Conservation (phyloP, 2,797 vertebrate species). For the Sebastes steindachneri region DNA sequence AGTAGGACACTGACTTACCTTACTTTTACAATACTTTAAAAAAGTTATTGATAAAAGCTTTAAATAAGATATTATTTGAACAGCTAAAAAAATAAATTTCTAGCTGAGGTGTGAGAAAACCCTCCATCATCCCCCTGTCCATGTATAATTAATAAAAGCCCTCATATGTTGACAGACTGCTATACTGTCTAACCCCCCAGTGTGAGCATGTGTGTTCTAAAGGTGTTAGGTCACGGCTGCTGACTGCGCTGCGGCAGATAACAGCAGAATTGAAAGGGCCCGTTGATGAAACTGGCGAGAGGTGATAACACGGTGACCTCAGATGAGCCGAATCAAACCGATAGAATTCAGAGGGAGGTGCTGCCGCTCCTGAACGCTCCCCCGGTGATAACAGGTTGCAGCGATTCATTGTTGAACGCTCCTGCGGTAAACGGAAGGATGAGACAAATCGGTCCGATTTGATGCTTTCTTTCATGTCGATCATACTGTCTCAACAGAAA, state of each 20-base stretch:
- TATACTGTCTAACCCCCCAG: neutral
- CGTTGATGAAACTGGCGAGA: conserved; percentile 44
- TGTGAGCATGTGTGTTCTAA: neutral
- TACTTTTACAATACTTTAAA: too few species aligned
- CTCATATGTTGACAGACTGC: neutral
- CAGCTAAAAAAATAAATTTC: too few species aligned
- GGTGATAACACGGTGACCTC: conserved; percentile 57
- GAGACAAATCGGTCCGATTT: conserved; percentile 2
- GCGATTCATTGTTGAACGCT: conserved; percentile 9
- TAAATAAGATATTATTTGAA: too few species aligned
- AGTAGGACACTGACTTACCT: too few species aligned
- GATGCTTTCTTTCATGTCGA: neutral
- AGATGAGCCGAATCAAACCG: conserved; percentile 2
- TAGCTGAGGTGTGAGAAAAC: neutral
- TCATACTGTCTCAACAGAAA: neutral
- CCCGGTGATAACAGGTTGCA: conserved; percentile 16
- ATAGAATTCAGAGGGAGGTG: neutral
- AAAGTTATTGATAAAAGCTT: too few species aligned
- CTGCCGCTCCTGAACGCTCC: neutral
- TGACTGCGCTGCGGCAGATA: conserved; percentile 57
- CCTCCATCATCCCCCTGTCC: neutral
- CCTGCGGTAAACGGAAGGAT: neutral
- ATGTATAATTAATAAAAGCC: neutral
- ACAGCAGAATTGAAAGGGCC: conserved; percentile 35
- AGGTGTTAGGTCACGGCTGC: conserved; percentile 10